Percentiles rank a stretch among this genome's conserved stretches.
Evolutionary conservation across 2,113 vertebrate genomes (phyloP).

Genomic region (Anhinga anhinga): DNA sequence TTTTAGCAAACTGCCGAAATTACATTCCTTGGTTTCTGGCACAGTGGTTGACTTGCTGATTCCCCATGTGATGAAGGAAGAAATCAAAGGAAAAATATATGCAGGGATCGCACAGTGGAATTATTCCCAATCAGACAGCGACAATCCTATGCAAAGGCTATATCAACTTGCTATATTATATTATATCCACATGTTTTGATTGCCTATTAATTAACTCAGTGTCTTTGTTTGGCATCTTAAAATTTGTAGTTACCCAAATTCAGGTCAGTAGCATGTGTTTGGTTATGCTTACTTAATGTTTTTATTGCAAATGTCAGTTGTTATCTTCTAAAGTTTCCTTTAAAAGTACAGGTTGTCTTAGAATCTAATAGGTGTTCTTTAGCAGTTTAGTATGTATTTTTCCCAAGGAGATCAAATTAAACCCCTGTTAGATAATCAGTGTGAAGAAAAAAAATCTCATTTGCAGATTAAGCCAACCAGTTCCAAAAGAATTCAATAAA

Average conservation of each 20-base stretch:
- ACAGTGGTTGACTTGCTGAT: neutral
- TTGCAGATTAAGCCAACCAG: neutral
- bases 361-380: neutral
- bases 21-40: neutral
- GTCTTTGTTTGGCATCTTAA: neutral
- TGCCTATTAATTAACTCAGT: neutral
- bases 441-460: neutral
- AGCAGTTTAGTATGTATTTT: neutral
- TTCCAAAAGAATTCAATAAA: neutral
- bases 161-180: neutral
- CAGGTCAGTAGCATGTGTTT: neutral
- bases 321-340: constrained; percentile 26
- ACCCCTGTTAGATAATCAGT: neutral
- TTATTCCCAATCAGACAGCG: neutral
- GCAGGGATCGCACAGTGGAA: neutral
- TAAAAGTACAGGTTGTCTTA: neutral
- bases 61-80: neutral
- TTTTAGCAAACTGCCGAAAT: neutral
- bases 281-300: neutral
- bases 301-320: neutral
- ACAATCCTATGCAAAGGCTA: neutral
- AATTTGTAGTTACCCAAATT: neutral
- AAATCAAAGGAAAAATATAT: neutral
- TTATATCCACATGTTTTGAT: neutral
- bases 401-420: constrained; percentile 57